Evolutionary conservation across 2,888 invertebrate genomes (phyloP).

Genomic region (Melolontha melolontha): DNA sequence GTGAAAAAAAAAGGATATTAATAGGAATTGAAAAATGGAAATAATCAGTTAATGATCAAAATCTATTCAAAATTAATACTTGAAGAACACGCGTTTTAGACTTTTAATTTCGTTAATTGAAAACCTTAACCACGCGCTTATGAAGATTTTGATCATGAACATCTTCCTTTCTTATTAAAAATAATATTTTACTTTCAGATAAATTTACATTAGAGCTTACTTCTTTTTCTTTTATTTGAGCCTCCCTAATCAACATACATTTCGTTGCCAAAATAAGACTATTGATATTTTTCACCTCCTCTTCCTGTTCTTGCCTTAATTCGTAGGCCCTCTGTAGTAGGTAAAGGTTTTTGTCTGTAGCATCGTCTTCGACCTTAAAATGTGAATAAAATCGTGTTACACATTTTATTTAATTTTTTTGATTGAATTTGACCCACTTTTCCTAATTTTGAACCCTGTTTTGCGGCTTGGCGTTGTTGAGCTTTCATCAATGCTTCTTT

Average conservation of each 20-base stretch:
- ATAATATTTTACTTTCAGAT: no score
- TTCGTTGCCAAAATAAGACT: conserved; percentile 85
- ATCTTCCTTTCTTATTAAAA: no score
- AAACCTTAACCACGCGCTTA: not conserved
- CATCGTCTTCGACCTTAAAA: conserved; percentile 66
- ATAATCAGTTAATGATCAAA: no score
- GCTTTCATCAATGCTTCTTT: conserved; percentile 62
- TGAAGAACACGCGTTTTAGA: no score
- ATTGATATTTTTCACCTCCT: conserved; percentile 79
- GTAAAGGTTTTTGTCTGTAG: conserved; percentile 65
- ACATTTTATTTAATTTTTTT: conserved; percentile 14
- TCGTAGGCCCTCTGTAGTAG: conserved; percentile 68
- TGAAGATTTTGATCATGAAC: no score
- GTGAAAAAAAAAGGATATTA: no score
- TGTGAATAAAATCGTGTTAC: conserved; percentile 6
- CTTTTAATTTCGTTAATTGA: no score
- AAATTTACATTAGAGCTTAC: conserved; percentile 48
- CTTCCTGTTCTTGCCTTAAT: conserved; percentile 71
- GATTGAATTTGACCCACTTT: conserved; percentile 10
- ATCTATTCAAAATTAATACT: no score
- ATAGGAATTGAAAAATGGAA: no score
- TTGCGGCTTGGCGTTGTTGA: conserved; percentile 48
- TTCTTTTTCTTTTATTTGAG: conserved; percentile 78
- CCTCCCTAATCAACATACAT: conserved; percentile 86
- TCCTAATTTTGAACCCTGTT: conserved; percentile 45